Evolutionary conservation across 2,797 vertebrate species (phyloP).

Genomic region (Spizella passerina): DNA sequence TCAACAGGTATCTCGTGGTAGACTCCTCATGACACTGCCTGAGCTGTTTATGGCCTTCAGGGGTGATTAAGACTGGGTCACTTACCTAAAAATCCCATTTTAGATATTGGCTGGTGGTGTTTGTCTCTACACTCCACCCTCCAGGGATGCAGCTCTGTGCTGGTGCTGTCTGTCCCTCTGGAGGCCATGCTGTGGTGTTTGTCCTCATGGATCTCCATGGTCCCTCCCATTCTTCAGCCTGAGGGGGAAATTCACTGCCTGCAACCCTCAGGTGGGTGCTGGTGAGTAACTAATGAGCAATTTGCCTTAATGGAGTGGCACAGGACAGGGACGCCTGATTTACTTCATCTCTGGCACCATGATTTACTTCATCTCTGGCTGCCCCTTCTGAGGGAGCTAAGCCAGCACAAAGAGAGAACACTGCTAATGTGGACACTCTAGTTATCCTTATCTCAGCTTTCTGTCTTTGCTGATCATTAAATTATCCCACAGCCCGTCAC

Average conservation of each 20-base stretch:
- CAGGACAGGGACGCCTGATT: not conserved
- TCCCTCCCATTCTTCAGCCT: not conserved
- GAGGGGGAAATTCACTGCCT: not conserved
- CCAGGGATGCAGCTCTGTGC: not conserved
- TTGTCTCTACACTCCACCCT: not conserved
- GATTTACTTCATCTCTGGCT: not conserved
- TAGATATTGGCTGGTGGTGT: not conserved
- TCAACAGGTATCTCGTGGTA: not conserved
- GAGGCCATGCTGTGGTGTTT: fast-evolving
- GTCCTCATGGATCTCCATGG: not conserved
- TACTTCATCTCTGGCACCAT: not conserved
- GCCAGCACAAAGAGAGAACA: not conserved
- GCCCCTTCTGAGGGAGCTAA: not conserved
- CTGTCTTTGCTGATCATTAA: slow-evolving; percentile 46
- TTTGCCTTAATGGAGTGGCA: not conserved
- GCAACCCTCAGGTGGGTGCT: not conserved
- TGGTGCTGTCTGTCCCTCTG: not conserved
- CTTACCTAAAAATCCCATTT: not conserved
- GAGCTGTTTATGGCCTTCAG: not conserved
- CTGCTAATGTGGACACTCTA: not conserved
- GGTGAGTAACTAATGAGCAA: not conserved
- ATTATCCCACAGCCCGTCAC: slow-evolving; percentile 32
- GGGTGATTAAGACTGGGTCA: not conserved
- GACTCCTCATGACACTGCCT: not conserved
- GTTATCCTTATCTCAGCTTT: slow-evolving; percentile 39